phyloP scores from a whole-genome alignment of 2,113 vertebrate genomes.

The Tetrao urogallus region DNA sequence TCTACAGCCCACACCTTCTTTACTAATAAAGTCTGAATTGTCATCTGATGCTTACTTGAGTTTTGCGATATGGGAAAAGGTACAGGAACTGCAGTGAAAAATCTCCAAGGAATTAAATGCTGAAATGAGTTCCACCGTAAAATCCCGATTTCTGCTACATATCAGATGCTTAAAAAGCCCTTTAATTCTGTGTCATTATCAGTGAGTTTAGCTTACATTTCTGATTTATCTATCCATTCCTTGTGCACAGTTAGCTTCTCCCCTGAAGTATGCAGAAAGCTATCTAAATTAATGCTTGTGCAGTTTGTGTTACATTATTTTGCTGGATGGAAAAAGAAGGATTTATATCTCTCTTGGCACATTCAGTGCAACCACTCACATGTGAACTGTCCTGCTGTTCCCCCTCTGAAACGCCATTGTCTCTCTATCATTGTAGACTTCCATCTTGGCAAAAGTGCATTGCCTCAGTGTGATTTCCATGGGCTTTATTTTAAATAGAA shows the following conservation, averaged over 20 bases:
- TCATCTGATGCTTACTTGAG: background rate
- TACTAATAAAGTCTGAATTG: background rate
- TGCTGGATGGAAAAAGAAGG: constrained; percentile 43
- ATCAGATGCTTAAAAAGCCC: background rate
- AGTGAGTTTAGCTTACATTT: background rate
- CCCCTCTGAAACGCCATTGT: constrained; percentile 44
- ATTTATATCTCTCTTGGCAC: constrained; percentile 56
- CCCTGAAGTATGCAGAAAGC: constrained; percentile 16
- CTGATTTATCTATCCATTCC: background rate
- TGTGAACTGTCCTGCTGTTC: constrained; percentile 51
- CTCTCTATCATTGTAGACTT: constrained; percentile 35
- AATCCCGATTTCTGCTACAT: background rate
- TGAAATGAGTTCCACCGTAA: background rate
- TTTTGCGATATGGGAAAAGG: background rate
- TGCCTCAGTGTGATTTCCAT: constrained; percentile 36
- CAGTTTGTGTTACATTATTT: constrained; percentile 44
- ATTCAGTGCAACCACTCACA: constrained; percentile 14
- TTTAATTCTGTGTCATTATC: background rate
- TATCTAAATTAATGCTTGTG: constrained; percentile 58
- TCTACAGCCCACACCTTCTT: background rate
- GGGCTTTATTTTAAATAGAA: constrained; percentile 60
- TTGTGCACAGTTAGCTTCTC: background rate
- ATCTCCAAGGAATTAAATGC: background rate
- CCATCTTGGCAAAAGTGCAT: constrained; percentile 44
- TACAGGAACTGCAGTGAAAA: background rate